Base-by-base conservation (phyloP, 1,140 invertebrate species). In the Mercenaria mercenaria region DNA sequence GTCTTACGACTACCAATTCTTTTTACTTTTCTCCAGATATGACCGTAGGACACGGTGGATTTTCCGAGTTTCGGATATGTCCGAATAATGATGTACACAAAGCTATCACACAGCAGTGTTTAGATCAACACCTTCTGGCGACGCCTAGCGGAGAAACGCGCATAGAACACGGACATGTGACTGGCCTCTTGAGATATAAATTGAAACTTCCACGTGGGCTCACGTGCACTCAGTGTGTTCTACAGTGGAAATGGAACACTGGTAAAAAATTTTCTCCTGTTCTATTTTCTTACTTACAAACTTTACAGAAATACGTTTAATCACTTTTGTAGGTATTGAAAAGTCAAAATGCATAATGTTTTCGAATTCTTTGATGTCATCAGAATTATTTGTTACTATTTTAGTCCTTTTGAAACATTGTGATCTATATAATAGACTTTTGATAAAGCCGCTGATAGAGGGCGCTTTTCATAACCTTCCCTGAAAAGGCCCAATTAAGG, bases 1-100 rank as follows among this genome's bases (percentile, higher is more conserved):
- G n/a, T n/a, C n/a, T n/a, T n/a, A n/a, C n/a, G n/a, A n/a, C n/a
- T n/a, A n/a, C n/a, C n/a, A n/a, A n/a, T n/a, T n/a, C n/a, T n/a
- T n/a, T n/a, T n/a, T n/a, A n/a, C n/a, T n/a, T n/a, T n/a, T n/a
- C n/a, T n/a, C n/a, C n/a, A 76, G 83, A 92, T 13, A 61, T 92
- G 15, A 90, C 83, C 20, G 91, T 87, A 0, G 85, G 85, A 10
- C 91, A 93, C 82, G 74, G 67, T 90, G 98, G 98, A 23, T 98
- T 97, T 95, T 99, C 99, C 93, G 98, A 99, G 93, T 99, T 99
- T 95, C 96, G 98, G 76, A 93, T 98, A 0, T 99, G 98, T 94
- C 97, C 98, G 0, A 96, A 97, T 94, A 97, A 96, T 43, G 95
- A 96, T 95, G 81, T 89, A 26, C 82, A 39, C 6, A 90, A 85